Conservation (phyloP, 2,888 invertebrate species). For the Chrysopilus asiliformis region DNA sequence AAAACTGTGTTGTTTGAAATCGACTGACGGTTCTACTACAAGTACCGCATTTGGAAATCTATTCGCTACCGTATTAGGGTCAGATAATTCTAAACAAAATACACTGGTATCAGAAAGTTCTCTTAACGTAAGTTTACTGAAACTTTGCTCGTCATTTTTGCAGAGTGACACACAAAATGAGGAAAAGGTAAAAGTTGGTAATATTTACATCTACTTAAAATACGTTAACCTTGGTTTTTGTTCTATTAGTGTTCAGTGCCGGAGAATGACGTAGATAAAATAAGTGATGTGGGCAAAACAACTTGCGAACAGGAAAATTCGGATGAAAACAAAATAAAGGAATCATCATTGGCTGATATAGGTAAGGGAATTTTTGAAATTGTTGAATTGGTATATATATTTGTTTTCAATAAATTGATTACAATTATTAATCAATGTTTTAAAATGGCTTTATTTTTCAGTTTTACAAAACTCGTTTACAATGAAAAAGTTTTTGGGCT, state of each 20-base stretch:
- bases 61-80: constrained; percentile 58
- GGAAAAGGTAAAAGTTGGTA: constrained; percentile 27
- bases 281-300: constrained; percentile 71
- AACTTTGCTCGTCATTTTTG: constrained; percentile 48
- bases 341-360: constrained; percentile 62
- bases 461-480: constrained; percentile 64
- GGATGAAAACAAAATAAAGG: constrained; percentile 37
- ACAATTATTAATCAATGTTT: constrained; percentile 2
- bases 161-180: constrained; percentile 46
- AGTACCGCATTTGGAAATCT: constrained; percentile 57
- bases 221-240: not conserved
- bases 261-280: constrained; percentile 35
- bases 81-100: constrained; percentile 46
- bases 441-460: constrained; percentile 22
- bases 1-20: constrained; percentile 41
- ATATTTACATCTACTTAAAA: not conserved
- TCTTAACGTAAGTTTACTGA: constrained; percentile 55
- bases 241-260: not conserved
- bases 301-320: constrained; percentile 45
- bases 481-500: constrained; percentile 69
- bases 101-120: constrained; percentile 57
- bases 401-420: not conserved
- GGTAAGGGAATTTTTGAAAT: constrained; percentile 33
- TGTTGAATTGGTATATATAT: not conserved
- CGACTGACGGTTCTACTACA: constrained; percentile 38